A percentile compares a stretch with the other conserved stretches of the same genome.
These are phyloP conservation scores for Apodemus sylvaticus DNA, from an alignment of 2,113 vertebrate genomes.

Conservation along the genomic window DNA sequence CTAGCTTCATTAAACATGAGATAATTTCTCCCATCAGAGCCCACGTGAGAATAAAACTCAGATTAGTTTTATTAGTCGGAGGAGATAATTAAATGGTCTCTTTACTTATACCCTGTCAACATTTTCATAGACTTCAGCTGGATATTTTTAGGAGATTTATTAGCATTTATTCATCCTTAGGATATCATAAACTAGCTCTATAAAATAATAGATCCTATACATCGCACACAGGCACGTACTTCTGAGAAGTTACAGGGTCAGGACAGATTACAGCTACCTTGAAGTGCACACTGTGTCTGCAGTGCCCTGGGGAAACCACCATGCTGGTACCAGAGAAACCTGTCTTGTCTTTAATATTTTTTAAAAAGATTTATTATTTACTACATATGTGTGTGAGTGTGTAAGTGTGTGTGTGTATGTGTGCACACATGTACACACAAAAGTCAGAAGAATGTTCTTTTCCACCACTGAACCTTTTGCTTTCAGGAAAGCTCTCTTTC, in stretches of 20 bases:
- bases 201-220: not conserved
- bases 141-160: not conserved
- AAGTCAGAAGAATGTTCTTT: not conserved
- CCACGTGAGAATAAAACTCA: not conserved
- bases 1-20: slow-evolving; percentile 2
- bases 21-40: slow-evolving; percentile 40
- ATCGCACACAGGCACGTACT: not conserved
- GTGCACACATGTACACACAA: no score
- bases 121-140: not conserved
- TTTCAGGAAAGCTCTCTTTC: not conserved
- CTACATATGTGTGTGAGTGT: not conserved
- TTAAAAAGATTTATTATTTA: no score
- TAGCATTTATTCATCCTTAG: not conserved
- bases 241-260: not conserved
- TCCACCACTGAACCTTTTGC: not conserved
- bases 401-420: no score
- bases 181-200: not conserved
- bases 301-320: not conserved
- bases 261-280: not conserved
- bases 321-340: rapidly evolving
- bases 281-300: rapidly evolving
- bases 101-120: not conserved
- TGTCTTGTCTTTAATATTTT: not conserved
- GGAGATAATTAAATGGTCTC: slow-evolving; percentile 28
- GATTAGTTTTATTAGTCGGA: not conserved